Base-by-base conservation (phyloP, 2,113 vertebrate species). In the Anoura caudifer region DNA sequence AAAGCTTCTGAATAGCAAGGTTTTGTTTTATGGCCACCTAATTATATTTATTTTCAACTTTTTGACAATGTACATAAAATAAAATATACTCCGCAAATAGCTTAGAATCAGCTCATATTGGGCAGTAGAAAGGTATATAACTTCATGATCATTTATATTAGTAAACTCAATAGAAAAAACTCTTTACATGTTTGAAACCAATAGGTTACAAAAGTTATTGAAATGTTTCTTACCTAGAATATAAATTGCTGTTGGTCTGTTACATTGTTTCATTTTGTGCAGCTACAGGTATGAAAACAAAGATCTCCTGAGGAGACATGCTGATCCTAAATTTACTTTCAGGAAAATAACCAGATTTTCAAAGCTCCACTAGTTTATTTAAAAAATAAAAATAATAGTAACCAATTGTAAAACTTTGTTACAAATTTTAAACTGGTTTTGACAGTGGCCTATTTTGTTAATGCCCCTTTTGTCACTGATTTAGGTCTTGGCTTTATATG, bases 1-100 rank as follows among this genome's bases (percentile, higher is more conserved):
- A 19, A 38, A 50, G 28, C 87, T 92, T 97, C 38, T 50, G 75
- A 92, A 92, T 85, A 81, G 41, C 65, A 73, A 28, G 47, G 5
- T 26, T 93, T 61, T 76, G 45, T 47, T 47, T 47, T 31, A 33
- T 79, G 38, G 24, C 38, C 24, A 87, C 69, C 7, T 93, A 87
- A 73, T 82, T 76, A 38, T 54, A 41, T 85, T 94, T 94, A 76
- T 84, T 90, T 96, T 94, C 61, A 80, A 85, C n/a, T 82, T 81
- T 90, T 50, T 93, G 70, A 15, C 38, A 86, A 3, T 73, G 12
- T 91, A 93, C 33, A 47, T 90, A 93, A 96, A 93, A 50, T 92
- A 89, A 91, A 90, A 72, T 75, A 45, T n/a, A n/a, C 1, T 52
- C 38, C 76, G 83, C 3, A n/a, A 43, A 67, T 83, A 72, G 33